Conservation (phyloP, 2,113 vertebrate genomes). For the Prinia subflava region DNA sequence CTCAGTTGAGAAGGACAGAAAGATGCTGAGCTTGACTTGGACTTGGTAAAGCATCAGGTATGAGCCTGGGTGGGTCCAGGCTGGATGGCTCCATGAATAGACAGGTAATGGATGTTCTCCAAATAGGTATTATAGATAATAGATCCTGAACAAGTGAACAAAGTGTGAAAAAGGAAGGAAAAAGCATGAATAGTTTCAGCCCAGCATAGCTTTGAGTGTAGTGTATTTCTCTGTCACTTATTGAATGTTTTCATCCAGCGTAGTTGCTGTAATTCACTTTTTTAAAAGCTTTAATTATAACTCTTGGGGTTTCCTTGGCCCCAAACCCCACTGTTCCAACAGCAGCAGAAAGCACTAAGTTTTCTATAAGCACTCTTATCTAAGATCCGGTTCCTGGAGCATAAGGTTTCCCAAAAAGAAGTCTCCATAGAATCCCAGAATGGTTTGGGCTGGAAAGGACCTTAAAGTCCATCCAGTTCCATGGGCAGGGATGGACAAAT, state of each 20-base stretch:
- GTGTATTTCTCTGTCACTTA: background rate
- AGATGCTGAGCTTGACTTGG: background rate
- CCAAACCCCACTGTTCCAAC: background rate
- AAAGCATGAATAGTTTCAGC: background rate
- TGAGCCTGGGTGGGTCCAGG: background rate
- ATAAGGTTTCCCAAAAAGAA: background rate
- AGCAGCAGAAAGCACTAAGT: background rate
- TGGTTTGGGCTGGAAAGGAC: background rate
- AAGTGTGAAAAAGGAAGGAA: background rate
- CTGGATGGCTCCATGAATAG: background rate
- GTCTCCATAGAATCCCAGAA: background rate
- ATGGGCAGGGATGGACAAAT: background rate
- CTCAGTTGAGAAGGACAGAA: background rate
- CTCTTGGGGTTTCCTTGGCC: background rate
- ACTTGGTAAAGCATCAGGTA: background rate
- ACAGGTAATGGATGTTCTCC: background rate
- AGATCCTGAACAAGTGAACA: background rate
- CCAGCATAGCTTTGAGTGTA: background rate
- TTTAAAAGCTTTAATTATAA: background rate
- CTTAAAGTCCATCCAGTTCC: background rate
- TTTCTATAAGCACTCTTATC: background rate
- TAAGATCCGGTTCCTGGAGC: background rate
- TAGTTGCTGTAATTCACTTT: background rate
- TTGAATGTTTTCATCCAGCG: background rate
- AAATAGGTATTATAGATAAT: background rate